phyloP scores from a whole-genome alignment of 2,797 vertebrate genomes.

The Phrynocephalus vlangalii region DNA sequence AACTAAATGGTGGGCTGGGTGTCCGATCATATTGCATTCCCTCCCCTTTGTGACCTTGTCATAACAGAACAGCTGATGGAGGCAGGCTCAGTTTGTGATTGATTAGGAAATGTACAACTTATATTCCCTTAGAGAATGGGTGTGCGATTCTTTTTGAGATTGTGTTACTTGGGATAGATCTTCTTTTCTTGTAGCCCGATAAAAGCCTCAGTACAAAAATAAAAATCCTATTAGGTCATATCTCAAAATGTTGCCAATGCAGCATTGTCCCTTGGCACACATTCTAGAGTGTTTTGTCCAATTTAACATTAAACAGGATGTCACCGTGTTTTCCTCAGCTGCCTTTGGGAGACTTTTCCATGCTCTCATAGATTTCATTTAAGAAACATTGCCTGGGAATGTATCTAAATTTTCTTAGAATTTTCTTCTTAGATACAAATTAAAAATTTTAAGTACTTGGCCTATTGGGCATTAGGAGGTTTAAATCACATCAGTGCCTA shows the following conservation, averaged over 20 bases:
- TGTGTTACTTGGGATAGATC: conserved; percentile 64
- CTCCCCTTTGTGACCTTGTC: conserved; percentile 39
- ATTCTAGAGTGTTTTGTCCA: conserved; percentile 59
- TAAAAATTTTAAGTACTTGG: neutral
- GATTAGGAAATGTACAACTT: conserved; percentile 64
- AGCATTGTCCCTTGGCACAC: conserved; percentile 54
- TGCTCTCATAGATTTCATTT: conserved; percentile 56
- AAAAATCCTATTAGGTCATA: conserved; percentile 63
- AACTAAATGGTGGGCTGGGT: neutral
- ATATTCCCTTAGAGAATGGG: conserved; percentile 62
- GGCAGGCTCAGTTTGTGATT: conserved; percentile 54
- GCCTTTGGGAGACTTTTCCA: conserved; percentile 62
- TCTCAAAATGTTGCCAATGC: conserved; percentile 53
- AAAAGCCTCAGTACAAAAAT: conserved; percentile 50
- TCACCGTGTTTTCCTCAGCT: conserved; percentile 61
- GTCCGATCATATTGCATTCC: conserved; percentile 49
- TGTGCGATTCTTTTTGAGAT: conserved; percentile 54
- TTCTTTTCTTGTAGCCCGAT: conserved; percentile 56
- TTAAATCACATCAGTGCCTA: neutral
- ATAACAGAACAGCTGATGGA: conserved; percentile 38
- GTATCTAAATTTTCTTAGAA: conserved; percentile 59
- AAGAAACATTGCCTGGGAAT: conserved; percentile 61
- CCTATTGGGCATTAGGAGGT: neutral
- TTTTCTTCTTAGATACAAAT: neutral
- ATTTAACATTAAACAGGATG: conserved; percentile 63